Evolutionary conservation across 2,888 invertebrate genomes (phyloP), one percentile per base, ranked within the genome.

Genomic region (Cantharis flavilabris): DNA sequence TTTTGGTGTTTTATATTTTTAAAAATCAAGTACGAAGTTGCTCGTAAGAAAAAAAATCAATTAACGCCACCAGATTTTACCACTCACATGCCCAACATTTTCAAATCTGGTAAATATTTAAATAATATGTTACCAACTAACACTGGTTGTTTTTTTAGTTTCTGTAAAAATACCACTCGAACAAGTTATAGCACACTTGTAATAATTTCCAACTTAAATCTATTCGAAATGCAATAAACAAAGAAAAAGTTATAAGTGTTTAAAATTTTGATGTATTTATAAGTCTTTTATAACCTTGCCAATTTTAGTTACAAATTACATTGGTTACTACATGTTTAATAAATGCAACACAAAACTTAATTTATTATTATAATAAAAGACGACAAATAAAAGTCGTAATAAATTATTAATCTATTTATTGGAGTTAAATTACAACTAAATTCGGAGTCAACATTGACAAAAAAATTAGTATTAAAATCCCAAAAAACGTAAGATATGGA

Each of bases 391-490:
- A 70, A 70, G 30, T 30, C 33, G 16, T 11, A 70, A 33, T 71
- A 71, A 62, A 62, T 67, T 69, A 73, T 49, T 79, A 67, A 76
- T 70, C 78, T 81, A 79, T 82, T 82, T 82, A 82, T 81, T 79
- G 81, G 80, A 80, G 81, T 79, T 78, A 80, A 77, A 78, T 81
- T 80, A 82, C 81, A 86, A 86, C 84, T 83, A 84, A 86, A 85
- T 81, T 85, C 84, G 83, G 65, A 67, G 85, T 85, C 84, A 86
- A 85, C 84, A 83, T 83, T 82, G 82, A 82, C 83, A 84, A 79
- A 83, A 49, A 72, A 49, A 72, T 74, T 76, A 76, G 65, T 78
- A 71, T 70, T 64, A 72, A 76, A 76, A 75, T 73, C 67, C 76
- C 73, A 73, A 76, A 73, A 78, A 79, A 79, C 77, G 63, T 78